These are phyloP conservation scores for Gila robusta DNA, from an alignment of 2,797 vertebrate genomes.

Conservation along the genomic window DNA sequence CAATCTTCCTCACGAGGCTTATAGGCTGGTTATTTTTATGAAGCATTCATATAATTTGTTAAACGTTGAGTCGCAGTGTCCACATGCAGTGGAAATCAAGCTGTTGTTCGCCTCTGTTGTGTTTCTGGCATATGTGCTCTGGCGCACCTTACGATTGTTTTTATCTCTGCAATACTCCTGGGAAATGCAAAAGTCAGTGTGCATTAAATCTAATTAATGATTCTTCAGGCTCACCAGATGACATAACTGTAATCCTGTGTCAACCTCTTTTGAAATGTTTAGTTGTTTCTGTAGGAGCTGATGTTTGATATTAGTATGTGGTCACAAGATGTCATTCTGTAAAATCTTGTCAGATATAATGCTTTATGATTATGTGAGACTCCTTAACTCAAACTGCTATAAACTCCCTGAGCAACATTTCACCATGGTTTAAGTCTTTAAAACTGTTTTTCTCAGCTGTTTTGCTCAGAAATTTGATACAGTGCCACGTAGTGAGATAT, in stretches of 20 bases:
- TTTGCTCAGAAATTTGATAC: constrained; percentile 73
- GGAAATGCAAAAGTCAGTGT: constrained; percentile 18
- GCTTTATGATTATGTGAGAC: neutral
- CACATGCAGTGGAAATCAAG: neutral
- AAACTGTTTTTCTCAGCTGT: constrained; percentile 66
- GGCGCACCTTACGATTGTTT: constrained; percentile 23
- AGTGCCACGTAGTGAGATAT: constrained; percentile 65
- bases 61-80: neutral
- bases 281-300: neutral
- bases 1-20: neutral
- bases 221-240: neutral
- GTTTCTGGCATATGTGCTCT: constrained; percentile 15
- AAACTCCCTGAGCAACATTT: neutral
- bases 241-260: constrained; percentile 1
- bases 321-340: neutral
- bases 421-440: constrained; percentile 40
- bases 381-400: neutral
- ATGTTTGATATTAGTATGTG: neutral
- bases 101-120: constrained; percentile 22
- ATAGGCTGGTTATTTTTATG: neutral
- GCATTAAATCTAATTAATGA: constrained; percentile 42
- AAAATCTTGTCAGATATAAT: neutral
- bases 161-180: constrained; percentile 26
- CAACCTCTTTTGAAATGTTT: neutral
- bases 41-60: neutral